Base-by-base conservation (phyloP, 1,140 invertebrate species). In the Trypoxylus dichotomus region DNA sequence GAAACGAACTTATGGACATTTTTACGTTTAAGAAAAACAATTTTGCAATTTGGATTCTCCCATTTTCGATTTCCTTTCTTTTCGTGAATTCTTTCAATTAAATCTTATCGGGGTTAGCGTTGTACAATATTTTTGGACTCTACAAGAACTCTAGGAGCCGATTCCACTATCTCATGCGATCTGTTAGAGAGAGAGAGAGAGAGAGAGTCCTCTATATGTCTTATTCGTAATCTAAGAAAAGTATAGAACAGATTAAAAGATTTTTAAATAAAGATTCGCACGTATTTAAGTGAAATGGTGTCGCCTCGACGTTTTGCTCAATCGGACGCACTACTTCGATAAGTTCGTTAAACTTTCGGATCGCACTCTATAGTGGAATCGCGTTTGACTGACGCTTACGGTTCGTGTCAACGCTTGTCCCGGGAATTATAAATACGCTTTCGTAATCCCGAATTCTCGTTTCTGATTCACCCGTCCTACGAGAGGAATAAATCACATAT, bases 381-480 rank as follows among this genome's bases (percentile, higher is more conserved):
- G 79, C 80, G 77, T 78, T 82, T 71, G 79, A 79, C 78, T 83
- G 79, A 79, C 80, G 83, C 82, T 86, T 85, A 85, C 84, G 89
- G 86, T 90, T 90, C 85, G 88, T 89, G 88, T 90, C 89, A 89
- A 89, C 89, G 88, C 89, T 90, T 88, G 91, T 91, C 90, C 91
- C 91, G 88, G 91, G 90, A 89, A 92, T 91, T 89, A 91, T 92
- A 91, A 92, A 92, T 86, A 92, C 91, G 88, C 90, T 92, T 88
- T 92, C 91, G 89, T 91, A 91, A 90, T 92, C 91, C 89, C 90
- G 90, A 68, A 68, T 68, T 88, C 91, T 89, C 83, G 88, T 87
- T 84, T 89, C 88, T 85, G 87, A 88, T 85, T 89, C 88, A 87
- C 85, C 85, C 80, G 85, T 86, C 85, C 85, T 86, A 86, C 71